Base-by-base conservation (phyloP, 2,113 vertebrate species). In the Myotis davidii region DNA sequence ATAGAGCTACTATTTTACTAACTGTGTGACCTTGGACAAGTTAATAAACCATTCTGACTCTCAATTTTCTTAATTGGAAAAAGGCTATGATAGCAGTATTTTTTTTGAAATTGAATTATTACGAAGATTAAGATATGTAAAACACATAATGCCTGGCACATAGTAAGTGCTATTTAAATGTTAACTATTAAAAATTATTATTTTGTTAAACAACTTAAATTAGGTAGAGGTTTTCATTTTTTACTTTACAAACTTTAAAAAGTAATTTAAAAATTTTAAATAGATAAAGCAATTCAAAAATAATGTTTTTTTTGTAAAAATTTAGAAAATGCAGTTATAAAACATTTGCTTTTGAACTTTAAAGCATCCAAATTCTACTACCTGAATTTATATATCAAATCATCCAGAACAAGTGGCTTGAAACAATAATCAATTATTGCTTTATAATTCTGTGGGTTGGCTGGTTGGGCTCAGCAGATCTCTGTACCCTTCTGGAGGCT, bases 31-130 rank as follows among this genome's bases (percentile, higher is more conserved):
- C 27, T 74, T 85, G 50, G 20, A 83, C 2, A 89, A 81, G 12
- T 93, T 83, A 87, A 74, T 86, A 69, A 85, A 91, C 56, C 13
- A 89, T 54, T 93, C 54, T 69, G 61, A 23, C 29, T 29, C n/a
- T 96, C 23, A 12, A 1, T 50, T 93, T 92, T 18, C 50, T 92
- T 81, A 79, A 52, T 37, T 23, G 59, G 50, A 91, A 88, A 90
- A 91, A 93, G 18, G 25, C 78, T 93, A 77, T 69, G 48, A 88
- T 69, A 54, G 67, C 13, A 74, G 13, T 87, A 39, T 18, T 85
- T 27, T 90, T 79, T 77, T n/a, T n/a, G n/a, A 9, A 84, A 7
- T 48, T 83, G 21, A 91, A 65, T 96, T 85, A 52, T 72, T 50
- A 29, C 74, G 21, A 29, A n/a, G 18, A 65, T 64, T 94, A 81